These are phyloP conservation scores for Rhagonycha lutea DNA, from an alignment of 2,888 invertebrate species.

Conservation along the genomic window DNA sequence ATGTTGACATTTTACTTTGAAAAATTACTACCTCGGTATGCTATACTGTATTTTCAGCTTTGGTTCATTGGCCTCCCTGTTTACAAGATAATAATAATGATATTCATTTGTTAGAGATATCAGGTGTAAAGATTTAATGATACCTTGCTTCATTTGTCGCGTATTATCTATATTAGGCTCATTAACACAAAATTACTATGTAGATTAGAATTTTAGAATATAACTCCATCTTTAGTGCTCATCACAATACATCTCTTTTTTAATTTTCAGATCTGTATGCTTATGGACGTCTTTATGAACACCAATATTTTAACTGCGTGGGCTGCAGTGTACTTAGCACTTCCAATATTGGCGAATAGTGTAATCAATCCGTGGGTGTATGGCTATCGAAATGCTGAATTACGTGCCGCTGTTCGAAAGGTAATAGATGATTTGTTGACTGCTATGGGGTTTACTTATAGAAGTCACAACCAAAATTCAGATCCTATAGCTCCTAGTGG, in stretches of 20 bases:
- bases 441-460: conserved; percentile 52
- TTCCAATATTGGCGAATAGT: conserved; percentile 63
- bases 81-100: not conserved
- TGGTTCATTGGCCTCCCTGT: not conserved
- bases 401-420: conserved; percentile 61
- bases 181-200: not conserved
- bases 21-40: not conserved
- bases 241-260: not conserved
- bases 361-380: conserved; percentile 69
- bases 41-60: not conserved
- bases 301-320: conserved; percentile 59
- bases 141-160: not conserved
- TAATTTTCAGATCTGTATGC: conserved; percentile 58
- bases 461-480: conserved; percentile 45
- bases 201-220: not conserved
- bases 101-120: not conserved
- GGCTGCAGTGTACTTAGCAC: conserved; percentile 60
- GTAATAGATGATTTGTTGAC: conserved; percentile 60
- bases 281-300: conserved; percentile 59
- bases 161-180: not conserved
- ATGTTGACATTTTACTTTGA: not conserved
- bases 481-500: conserved; percentile 50
- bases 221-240: not conserved
- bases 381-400: conserved; percentile 66
- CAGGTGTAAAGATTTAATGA: not conserved